Percentiles rank a stretch among this genome's conserved stretches.
Conservation (phyloP, 2,888 invertebrate genomes). For the Therioaphis trifolii region DNA sequence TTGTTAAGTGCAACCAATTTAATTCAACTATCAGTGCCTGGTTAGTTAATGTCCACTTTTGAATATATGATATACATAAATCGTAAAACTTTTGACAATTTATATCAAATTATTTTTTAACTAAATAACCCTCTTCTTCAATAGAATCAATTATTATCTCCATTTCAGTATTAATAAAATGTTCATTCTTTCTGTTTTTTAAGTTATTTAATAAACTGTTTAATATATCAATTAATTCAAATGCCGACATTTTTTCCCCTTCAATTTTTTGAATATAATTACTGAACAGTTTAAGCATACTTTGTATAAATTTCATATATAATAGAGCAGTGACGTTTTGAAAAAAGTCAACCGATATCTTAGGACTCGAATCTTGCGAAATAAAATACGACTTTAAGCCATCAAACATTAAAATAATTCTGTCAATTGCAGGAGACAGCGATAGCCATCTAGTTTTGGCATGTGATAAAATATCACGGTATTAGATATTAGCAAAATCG, state of each 20-base stretch:
- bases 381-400: constrained; percentile 66
- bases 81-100: background rate
- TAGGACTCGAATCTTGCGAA: constrained; percentile 56
- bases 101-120: background rate
- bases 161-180: background rate
- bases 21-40: background rate
- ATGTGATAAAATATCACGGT: constrained; percentile 66
- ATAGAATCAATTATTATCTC: background rate
- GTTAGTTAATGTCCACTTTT: constrained; percentile 7
- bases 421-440: constrained; percentile 60
- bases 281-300: too few relatives aligned
- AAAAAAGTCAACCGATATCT: constrained; percentile 66
- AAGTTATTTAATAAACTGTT: background rate
- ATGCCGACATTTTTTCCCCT: too few relatives aligned
- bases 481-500: constrained; percentile 66
- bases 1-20: background rate
- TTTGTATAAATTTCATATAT: constrained; percentile 50
- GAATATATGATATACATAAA: background rate
- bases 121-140: background rate
- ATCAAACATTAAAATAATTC: too few relatives aligned
- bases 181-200: background rate
- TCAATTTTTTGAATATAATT: too few relatives aligned
- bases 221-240: too few relatives aligned
- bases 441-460: constrained; percentile 66
- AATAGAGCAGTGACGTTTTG: constrained; percentile 64